Evolutionary conservation across 2,113 vertebrate genomes (phyloP).

Genomic region (Herpailurus yagouaroundi): DNA sequence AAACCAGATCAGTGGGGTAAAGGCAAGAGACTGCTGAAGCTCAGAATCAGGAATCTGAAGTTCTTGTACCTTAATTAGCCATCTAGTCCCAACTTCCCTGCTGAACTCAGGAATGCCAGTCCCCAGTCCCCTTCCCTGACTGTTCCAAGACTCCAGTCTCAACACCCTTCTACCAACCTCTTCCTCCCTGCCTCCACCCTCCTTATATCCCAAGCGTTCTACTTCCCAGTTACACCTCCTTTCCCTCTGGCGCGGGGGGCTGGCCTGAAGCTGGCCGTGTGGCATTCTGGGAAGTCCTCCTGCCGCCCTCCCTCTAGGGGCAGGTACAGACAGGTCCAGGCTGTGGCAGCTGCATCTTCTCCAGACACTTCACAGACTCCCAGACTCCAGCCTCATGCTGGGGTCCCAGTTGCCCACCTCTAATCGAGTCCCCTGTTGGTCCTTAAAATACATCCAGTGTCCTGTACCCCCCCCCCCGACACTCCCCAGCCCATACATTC

Average conservation of each 20-base stretch:
- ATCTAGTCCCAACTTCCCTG: neutral
- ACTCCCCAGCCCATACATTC: neutral
- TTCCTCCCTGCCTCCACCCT: neutral
- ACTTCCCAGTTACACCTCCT: slow-evolving; percentile 40
- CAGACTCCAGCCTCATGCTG: slow-evolving; percentile 8
- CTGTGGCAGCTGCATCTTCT: slow-evolving; percentile 51
- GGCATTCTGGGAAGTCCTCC: slow-evolving; percentile 71
- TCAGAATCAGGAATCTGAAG: slow-evolving; percentile 50
- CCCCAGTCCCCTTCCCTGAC: neutral
- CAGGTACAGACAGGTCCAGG: slow-evolving; percentile 74
- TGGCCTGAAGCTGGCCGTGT: slow-evolving; percentile 60
- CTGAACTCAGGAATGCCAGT: neutral
- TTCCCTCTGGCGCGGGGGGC: slow-evolving; percentile 33
- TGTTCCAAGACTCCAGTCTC: neutral
- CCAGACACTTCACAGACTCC: slow-evolving; percentile 22
- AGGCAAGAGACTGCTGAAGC: slow-evolving; percentile 15
- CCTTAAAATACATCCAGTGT: neutral
- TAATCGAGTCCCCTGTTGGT: neutral
- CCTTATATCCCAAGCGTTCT: neutral
- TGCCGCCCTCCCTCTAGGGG: slow-evolving; percentile 46
- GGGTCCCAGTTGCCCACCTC: neutral
- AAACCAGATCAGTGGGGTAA: neutral
- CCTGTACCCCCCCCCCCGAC: too few relatives aligned
- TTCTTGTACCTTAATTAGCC: slow-evolving; percentile 3
- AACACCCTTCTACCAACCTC: neutral